phyloP scores from a whole-genome alignment of 2,797 vertebrate genomes.

The Cottoperca gobio region DNA sequence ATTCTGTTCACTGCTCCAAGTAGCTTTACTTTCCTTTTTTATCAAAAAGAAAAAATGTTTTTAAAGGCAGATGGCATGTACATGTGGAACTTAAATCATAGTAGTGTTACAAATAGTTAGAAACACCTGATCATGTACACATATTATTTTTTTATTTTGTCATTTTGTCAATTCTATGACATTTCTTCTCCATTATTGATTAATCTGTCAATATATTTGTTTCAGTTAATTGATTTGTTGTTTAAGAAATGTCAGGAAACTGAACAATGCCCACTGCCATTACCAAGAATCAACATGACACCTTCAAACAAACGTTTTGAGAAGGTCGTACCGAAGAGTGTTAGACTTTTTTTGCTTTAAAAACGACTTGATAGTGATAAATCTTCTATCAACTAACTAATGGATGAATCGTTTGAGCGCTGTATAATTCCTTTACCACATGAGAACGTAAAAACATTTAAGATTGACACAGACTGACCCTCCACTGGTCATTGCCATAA shows the following conservation, averaged over 20 bases:
- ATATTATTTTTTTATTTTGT: not conserved
- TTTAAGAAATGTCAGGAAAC: not conserved
- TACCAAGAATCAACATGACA: not conserved
- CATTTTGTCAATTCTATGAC: not conserved
- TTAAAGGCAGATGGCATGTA: not conserved
- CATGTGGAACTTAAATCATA: not conserved
- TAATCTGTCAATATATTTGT: too few species aligned
- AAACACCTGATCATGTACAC: not conserved
- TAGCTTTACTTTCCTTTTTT: too few species aligned
- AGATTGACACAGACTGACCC: not conserved
- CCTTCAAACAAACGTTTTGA: not conserved
- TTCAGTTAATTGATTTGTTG: not conserved
- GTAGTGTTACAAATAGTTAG: not conserved
- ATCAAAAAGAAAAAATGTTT: too few species aligned
- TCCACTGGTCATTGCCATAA: slow-evolving; percentile 26
- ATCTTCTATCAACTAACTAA: not conserved
- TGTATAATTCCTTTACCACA: not conserved
- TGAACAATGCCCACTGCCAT: not conserved
- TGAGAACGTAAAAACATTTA: not conserved
- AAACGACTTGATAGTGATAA: not conserved
- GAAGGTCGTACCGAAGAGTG: not conserved
- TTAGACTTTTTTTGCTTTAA: not conserved
- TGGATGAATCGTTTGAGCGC: not conserved
- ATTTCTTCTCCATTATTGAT: too few species aligned
- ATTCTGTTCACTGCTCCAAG: not conserved